Conservation (phyloP, 2,888 invertebrate genomes). For the Elmis aenea region DNA sequence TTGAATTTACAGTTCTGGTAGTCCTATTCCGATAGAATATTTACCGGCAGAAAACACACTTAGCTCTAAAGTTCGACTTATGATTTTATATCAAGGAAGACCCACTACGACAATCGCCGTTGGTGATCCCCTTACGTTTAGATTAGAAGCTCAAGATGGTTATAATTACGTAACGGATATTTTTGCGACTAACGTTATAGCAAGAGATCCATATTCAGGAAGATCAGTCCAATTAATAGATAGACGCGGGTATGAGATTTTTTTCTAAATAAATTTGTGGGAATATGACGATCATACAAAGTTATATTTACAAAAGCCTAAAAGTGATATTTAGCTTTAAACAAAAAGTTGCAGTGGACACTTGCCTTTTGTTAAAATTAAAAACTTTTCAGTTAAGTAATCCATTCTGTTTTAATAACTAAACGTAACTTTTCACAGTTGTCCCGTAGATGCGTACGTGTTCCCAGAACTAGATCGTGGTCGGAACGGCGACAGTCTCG, state of each 20-base stretch:
- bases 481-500: constrained; percentile 78
- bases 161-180: constrained; percentile 85
- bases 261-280: not conserved
- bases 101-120: constrained; percentile 92
- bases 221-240: constrained; percentile 86
- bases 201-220: constrained; percentile 87
- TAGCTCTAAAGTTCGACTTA: constrained; percentile 79
- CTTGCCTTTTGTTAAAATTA: no score
- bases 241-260: constrained; percentile 68
- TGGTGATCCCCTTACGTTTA: constrained; percentile 85
- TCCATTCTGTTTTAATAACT: no score
- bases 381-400: not conserved
- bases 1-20: constrained; percentile 77
- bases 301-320: no score
- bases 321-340: no score
- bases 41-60: constrained; percentile 86
- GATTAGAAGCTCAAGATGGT: constrained; percentile 83
- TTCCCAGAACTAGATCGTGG: constrained; percentile 87
- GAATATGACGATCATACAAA: no score
- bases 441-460: constrained; percentile 86
- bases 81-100: constrained; percentile 83
- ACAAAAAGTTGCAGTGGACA: no score
- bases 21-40: constrained; percentile 89
- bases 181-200: constrained; percentile 89
- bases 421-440: constrained; percentile 52